Evolutionary conservation across 2,888 invertebrate genomes (phyloP), one percentile per base, ranked within the genome.

Genomic region (Andrena fulva): DNA sequence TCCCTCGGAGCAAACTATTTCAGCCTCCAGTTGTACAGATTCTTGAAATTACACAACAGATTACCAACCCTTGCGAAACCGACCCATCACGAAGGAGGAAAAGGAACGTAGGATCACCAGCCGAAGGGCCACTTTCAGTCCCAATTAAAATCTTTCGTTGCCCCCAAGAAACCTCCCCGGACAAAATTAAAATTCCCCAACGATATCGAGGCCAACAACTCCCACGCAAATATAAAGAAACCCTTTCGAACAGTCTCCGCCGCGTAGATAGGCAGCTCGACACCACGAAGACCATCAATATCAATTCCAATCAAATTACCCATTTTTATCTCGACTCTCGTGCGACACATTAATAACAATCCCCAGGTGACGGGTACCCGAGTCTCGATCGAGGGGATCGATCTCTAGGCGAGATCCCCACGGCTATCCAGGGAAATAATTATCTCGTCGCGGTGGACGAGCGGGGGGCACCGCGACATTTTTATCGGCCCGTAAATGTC

Each of bases 341-440:
- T 33, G 67, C 27, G 66, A 52, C 54, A 59, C 66, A 71, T 71
- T 67, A 66, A 77, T 66, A 66, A 71, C 54, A 29, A 56, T 66
- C 27, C 48, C 42, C 24, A 16, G 24, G 2, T 50, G 77, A 71
- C 72, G 72, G 3, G 16, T 67, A 78, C 63, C 72, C 72, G 59
- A 67, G 68, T 52, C 68, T 62, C 62, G 68, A 68, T 76, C 62
- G 69, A n/a, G 50, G 60, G 31, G 8, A 35, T 27, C 73, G 56
- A 59, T 50, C 24, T 27, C 27, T 24, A 33, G 50, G 12, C 42
- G 52, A 42, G 56, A 70, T 70, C 48, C 52, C 69, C 35, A 48
- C 12, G 54, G n/a, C 70, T 63, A 62, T 70, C 52, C 16, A 63
- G 56, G 69, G 72, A 85, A 85, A 85, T 85, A 85, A 85, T 85